Evolutionary conservation across 2,888 invertebrate species (phyloP), one percentile per base, ranked within the genome.

Genomic region (Tetragnatha montana): DNA sequence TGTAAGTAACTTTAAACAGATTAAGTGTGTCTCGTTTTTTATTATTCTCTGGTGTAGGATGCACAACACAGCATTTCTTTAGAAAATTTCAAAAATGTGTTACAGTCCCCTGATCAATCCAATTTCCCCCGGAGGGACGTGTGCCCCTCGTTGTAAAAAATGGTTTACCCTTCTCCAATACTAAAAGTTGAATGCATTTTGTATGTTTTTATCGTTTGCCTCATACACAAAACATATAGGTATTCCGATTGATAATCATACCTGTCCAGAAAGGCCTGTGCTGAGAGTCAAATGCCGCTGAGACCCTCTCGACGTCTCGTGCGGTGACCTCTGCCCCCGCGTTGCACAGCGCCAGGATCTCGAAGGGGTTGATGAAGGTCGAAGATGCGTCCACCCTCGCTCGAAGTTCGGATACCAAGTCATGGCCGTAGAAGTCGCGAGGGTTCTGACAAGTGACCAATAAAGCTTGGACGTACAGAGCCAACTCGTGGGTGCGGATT

Each of bases 241-340:
- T n/a, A n/a, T n/a, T 2, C 35, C 35, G 35, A 35, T 35, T 35
- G 1, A n/a, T 35, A 4, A 35, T 2, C 35, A 35, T 8, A 79
- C 85, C 79, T 79, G 51, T 79, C 85, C 85, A 86, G 73, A 78
- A 79, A 6, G 85, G 71, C 51, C 85, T 49, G n/a, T 79, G 71
- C 17, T 86, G 78, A 0, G 79, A 78, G 35, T 86, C 78, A 17
- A 69, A 79, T 10, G 76, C 22, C 3, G 21, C 51, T 17, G 51
- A 17, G 7, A 79, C 47, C 50, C 60, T 71, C 21, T 79, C 60
- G 7, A 71, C 60, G 35, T 86, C 85, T 71, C n/a, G 70, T 6
- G 1, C 12, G 49, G 78, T 86, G 71, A 86, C 71, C n/a, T 22
- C 21, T 35, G 70, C 85, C 6, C 79, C 79, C n/a, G 85, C 85